These are phyloP conservation scores for Neofelis nebulosa DNA, from an alignment of 2,113 vertebrate genomes.

Conservation along the genomic window DNA sequence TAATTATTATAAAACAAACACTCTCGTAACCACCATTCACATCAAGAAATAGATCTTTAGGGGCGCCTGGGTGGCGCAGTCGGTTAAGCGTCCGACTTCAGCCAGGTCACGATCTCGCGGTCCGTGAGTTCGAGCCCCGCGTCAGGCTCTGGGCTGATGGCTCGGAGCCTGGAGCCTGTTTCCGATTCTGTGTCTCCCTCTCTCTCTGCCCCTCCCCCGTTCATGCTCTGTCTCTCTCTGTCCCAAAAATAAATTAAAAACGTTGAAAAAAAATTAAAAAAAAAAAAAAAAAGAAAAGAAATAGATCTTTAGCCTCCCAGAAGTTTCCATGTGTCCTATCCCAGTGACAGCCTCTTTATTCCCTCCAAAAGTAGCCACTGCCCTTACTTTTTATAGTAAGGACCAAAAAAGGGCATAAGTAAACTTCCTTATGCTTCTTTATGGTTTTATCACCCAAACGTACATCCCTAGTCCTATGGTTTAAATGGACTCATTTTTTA, in stretches of 20 bases:
- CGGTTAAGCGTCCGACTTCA: too few relatives aligned
- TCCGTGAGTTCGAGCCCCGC: too few relatives aligned
- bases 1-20: neutral
- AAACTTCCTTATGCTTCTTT: neutral
- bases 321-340: neutral
- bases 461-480: neutral
- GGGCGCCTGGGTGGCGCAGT: too few relatives aligned
- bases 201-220: too few relatives aligned
- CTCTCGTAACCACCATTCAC: neutral
- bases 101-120: too few relatives aligned
- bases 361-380: neutral
- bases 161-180: too few relatives aligned
- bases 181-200: too few relatives aligned
- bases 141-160: too few relatives aligned
- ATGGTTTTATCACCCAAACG: neutral
- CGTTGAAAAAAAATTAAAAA: too few relatives aligned
- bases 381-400: neutral
- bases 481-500: neutral
- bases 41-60: neutral
- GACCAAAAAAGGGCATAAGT: neutral
- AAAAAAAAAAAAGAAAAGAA: too few relatives aligned
- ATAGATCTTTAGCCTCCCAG: neutral
- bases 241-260: too few relatives aligned
- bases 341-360: neutral
- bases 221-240: too few relatives aligned